Evolutionary conservation across 2,797 vertebrate genomes (phyloP).

Genomic region (Bradypodion pumilum): DNA sequence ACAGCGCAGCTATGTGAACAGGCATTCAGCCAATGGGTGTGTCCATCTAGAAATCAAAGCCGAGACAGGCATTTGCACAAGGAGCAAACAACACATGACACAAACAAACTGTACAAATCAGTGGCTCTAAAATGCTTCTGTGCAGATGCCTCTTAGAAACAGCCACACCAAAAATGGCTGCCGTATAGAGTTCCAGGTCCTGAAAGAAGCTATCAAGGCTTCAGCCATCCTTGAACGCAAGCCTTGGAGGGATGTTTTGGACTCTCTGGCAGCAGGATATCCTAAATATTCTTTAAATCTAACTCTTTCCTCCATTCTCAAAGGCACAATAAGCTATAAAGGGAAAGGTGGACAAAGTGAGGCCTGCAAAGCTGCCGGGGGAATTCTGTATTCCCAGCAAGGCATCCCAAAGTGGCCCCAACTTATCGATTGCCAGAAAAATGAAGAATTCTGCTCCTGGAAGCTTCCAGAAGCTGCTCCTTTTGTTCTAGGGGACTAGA

Average conservation of each 20-base stretch:
- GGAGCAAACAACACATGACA: background rate
- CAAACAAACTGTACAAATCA: background rate
- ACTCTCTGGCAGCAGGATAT: background rate
- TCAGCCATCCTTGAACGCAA: background rate
- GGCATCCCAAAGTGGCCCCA: too few species aligned
- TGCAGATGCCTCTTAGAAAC: background rate
- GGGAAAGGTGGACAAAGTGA: too few species aligned
- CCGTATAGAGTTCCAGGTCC: background rate
- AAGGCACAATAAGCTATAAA: background rate
- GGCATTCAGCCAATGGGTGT: too few species aligned
- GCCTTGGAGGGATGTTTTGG: background rate
- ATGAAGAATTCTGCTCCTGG: too few species aligned
- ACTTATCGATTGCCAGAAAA: too few species aligned
- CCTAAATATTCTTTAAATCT: too few species aligned
- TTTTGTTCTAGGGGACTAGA: too few species aligned
- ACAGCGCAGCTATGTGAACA: background rate
- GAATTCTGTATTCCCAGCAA: too few species aligned
- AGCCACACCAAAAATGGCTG: background rate
- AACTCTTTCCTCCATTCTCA: background rate
- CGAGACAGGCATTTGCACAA: too few species aligned
- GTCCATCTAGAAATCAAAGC: background rate
- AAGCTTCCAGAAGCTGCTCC: too few species aligned
- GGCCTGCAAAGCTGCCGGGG: too few species aligned
- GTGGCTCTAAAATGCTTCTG: background rate
- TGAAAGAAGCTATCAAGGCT: background rate